These are phyloP conservation scores for Chymomyza costata DNA, from an alignment of 1,140 invertebrate genomes.

Conservation along the genomic window DNA sequence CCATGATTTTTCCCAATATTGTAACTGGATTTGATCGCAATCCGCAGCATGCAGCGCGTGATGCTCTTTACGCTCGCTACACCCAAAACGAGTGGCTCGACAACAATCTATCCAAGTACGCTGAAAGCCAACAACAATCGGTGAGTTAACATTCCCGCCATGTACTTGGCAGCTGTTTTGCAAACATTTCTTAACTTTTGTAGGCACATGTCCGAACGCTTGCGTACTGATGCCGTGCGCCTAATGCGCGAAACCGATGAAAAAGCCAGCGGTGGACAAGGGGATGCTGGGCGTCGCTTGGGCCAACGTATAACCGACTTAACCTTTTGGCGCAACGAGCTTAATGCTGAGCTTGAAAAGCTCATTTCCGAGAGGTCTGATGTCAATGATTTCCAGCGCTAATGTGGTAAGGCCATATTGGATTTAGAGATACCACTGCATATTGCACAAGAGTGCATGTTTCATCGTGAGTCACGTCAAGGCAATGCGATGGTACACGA, in stretches of 20 bases:
- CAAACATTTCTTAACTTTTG: neutral
- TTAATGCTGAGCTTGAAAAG: constrained; percentile 88
- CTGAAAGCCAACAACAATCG: constrained; percentile 88
- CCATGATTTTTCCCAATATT: constrained; percentile 86
- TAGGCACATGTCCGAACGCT: constrained; percentile 87
- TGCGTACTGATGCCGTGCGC: constrained; percentile 87
- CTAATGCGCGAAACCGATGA: constrained; percentile 86
- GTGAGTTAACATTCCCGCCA: constrained; percentile 22
- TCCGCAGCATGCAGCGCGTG: constrained; percentile 83
- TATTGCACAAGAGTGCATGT: constrained; percentile 93
- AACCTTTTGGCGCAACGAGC: constrained; percentile 95
- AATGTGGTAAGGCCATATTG: constrained; percentile 87
- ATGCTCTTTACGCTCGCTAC: constrained; percentile 88
- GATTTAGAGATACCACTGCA: constrained; percentile 92
- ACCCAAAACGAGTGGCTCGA: constrained; percentile 94
- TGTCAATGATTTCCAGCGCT: constrained; percentile 86
- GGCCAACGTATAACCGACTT: constrained; percentile 94
- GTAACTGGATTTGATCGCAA: constrained; percentile 87
- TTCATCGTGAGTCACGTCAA: constrained; percentile 90
- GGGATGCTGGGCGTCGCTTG: constrained; percentile 86
- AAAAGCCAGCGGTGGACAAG: constrained; percentile 82
- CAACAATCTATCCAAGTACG: constrained; percentile 89
- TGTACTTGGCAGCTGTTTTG: no score
- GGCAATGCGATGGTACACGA: constrained; percentile 90
- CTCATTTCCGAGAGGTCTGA: constrained; percentile 88